Base-by-base conservation (phyloP, 2,113 vertebrate species). In the Eretmodus cyanostictus region DNA sequence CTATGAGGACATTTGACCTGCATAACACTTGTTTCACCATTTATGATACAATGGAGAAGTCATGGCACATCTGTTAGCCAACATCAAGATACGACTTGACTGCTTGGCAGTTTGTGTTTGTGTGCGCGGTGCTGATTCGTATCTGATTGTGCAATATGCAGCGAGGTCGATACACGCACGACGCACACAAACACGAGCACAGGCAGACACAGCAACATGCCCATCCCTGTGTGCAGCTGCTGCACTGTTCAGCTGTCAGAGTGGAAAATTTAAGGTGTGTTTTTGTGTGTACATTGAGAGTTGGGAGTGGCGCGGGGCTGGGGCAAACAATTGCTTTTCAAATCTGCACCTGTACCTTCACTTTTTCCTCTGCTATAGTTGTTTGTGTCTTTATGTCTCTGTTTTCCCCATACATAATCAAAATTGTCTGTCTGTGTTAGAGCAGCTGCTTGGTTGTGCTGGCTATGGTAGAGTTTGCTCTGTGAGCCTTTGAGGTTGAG, bases 211-310 rank as follows among this genome's bases (percentile, higher is more conserved):
- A 91, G 54, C 34, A 87, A 68, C 82, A 71, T 91, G 94, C 92
- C 94, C 90, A 87, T 90, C 95, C 93, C 93, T 91, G 27, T 7
- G 24, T 90, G 90, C 94, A 94, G 93, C 94, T 94, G 95, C 88
- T 80, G 76, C 83, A 93, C 85, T 87, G 84, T 85, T 94, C 93
- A 95, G 94, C 95, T 94, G 93, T 94, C 88, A 54, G 84, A 83
- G 86, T 91, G 87, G 84, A 94, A 93, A 83, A 93, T 92, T 86
- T 84, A 81, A 94, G 90, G 89, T 91, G 93, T 91, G 94, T 92
- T 93, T 85, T 86, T 85, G 84, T 83, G 87, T 89, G 85, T 80
- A 61, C 90, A 90, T 78, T 89, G 87, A 91, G 89, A 93, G 80
- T 80, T 92, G 87, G 87, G 91, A 90, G 93, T 89, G 89, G 90